Evolutionary conservation across 2,888 invertebrate species (phyloP), one percentile per base, ranked within the genome.

Genomic region (Synergus japonicus): DNA sequence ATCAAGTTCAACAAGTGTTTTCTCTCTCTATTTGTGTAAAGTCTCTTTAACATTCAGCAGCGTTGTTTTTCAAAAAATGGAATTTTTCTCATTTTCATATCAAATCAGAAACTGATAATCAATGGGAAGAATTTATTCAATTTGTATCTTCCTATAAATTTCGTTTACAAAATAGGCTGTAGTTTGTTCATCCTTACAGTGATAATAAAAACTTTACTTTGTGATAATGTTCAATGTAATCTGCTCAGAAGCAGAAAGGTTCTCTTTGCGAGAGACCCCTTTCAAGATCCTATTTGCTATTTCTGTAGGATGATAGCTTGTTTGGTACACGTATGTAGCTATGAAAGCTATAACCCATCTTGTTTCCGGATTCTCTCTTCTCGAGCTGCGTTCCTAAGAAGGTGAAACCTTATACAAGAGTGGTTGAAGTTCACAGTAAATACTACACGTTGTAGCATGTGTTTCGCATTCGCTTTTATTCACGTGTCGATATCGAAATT

Each of bases 281-380:
- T 69, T 46, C 22, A 29, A 69, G 69, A 69, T 69, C 69, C 69
- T 49, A 69, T 69, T 69, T 69, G 49, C 69, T 49, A 69, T 69
- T 69, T 49, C 69, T 44, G 69, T 69, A 44, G 67, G 22, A 67
- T 8, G 67, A 67, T 67, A 44, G 22, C 67, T 67, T 69, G 46
- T 69, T 44, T 37, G n/a, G 15, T 69, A 29, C 69, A 69, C 12
- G 22, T 15, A 54, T n/a, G 18, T 29, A 69, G 22, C 13, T 69
- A 46, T 69, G 67, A 69, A 69, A 69, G 37, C 49, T 37, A 29
- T 49, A 49, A 49, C 69, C 49, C 49, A 69, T 37, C 49, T 46
- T 37, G 46, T 69, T 66, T 69, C 29, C 69, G 69, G 69, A 69
- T 69, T 69, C 49, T 9, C 49, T 22, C 67, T 22, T 46, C 37